phyloP scores from a whole-genome alignment of 2,113 vertebrate genomes.

The Pterocles burchelli region DNA sequence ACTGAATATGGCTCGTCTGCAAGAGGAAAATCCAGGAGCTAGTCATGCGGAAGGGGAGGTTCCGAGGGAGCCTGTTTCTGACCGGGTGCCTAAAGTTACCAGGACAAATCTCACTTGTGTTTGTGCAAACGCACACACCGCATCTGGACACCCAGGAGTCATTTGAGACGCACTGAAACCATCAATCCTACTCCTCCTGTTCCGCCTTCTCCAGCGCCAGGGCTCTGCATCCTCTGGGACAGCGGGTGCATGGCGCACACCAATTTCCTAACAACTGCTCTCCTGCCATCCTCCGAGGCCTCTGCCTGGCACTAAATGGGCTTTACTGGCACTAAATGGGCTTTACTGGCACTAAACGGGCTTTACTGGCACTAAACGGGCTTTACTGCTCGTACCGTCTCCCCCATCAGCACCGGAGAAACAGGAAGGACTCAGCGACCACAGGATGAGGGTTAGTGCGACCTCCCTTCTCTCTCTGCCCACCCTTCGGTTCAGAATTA shows the following conservation, averaged over 20 bases:
- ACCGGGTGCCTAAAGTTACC: neutral
- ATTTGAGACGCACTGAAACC: neutral
- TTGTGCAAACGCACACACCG: rapidly evolving
- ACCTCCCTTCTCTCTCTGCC: neutral
- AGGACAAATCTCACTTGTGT: rapidly evolving
- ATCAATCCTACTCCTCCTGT: neutral
- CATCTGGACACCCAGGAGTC: rapidly evolving
- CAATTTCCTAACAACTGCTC: neutral
- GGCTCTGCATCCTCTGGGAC: neutral
- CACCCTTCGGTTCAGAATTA: rapidly evolving
- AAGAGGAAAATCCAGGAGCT: conserved; percentile 39
- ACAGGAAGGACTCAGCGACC: neutral
- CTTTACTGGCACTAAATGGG: neutral
- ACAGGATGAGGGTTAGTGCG: rapidly evolving
- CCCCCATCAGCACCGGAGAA: neutral
- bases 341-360: neutral
- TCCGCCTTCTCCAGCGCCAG: neutral
- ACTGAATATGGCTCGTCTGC: conserved; percentile 89
- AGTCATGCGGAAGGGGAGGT: neutral
- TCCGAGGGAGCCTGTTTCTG: rapidly evolving
- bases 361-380: neutral
- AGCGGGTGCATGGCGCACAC: rapidly evolving
- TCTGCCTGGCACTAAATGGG: neutral
- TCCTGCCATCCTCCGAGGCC: neutral
- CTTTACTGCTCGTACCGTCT: neutral